A percentile compares a stretch with the other conserved stretches of the same genome.
phyloP scores from a whole-genome alignment of 1,140 invertebrate genomes.

The Atta colombica region DNA sequence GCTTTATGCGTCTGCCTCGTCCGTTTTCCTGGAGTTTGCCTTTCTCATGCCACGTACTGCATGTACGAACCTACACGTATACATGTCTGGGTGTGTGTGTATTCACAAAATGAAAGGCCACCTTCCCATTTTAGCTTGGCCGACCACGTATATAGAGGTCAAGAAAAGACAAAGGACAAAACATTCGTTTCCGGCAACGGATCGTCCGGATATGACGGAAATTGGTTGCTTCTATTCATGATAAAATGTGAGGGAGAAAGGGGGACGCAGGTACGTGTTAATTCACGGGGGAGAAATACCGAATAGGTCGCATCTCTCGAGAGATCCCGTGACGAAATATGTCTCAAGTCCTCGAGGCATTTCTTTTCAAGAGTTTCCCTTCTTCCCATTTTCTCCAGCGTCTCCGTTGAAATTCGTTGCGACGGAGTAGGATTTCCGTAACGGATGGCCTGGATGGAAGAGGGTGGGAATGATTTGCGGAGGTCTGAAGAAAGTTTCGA shows the following conservation, averaged over 20 bases:
- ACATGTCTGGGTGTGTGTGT: neutral
- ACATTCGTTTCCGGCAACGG: slow-evolving; percentile 49
- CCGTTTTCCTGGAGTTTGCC: slow-evolving; percentile 43
- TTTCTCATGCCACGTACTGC: slow-evolving; percentile 31
- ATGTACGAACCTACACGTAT: neutral
- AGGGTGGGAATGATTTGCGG: slow-evolving; percentile 32
- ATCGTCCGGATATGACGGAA: slow-evolving; percentile 39
- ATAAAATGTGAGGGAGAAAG: no score
- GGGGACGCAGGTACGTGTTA: slow-evolving; percentile 10
- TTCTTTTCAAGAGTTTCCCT: neutral
- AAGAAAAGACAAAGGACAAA: slow-evolving; percentile 35
- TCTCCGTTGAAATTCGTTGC: slow-evolving; percentile 16
- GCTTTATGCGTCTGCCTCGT: slow-evolving; percentile 57
- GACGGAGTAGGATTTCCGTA: slow-evolving; percentile 17
- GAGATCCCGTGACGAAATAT: slow-evolving; percentile 33
- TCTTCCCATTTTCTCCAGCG: neutral
- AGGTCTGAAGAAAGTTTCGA: slow-evolving; percentile 39
- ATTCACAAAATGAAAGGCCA: neutral
- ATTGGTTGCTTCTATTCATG: slow-evolving; percentile 11
- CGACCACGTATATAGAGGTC: neutral
- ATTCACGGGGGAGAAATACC: slow-evolving; percentile 36
- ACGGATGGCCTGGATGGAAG: neutral
- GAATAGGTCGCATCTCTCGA: neutral
- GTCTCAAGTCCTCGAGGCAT: neutral
- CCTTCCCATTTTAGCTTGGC: neutral